Evolutionary conservation across 2,797 vertebrate genomes (phyloP).

Genomic region (Arctocebus calabarensis): DNA sequence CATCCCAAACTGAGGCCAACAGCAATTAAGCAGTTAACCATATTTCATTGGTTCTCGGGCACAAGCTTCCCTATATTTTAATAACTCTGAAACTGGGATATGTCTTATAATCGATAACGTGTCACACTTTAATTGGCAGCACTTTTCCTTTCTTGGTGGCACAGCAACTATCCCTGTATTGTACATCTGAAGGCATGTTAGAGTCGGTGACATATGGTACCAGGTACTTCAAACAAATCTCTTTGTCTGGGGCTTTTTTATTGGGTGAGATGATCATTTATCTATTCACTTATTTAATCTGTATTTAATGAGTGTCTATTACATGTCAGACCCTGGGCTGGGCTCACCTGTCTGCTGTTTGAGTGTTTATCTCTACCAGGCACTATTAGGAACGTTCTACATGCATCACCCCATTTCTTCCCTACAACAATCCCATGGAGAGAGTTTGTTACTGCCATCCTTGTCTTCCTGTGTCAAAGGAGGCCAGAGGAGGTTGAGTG

Average conservation of each 20-base stretch:
- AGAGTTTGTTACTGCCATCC: background rate
- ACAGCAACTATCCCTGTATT: background rate
- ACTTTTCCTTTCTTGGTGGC: background rate
- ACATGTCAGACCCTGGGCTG: background rate
- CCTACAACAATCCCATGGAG: accelerated
- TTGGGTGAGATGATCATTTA: background rate
- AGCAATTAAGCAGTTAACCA: background rate
- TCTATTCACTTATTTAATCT: background rate
- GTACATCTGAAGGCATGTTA: background rate
- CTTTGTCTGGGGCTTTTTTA: background rate
- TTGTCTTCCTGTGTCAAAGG: background rate
- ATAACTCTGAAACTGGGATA: background rate
- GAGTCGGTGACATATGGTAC: background rate
- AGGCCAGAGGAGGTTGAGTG: background rate
- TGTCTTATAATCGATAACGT: background rate
- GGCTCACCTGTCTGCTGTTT: no score
- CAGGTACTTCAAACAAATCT: background rate
- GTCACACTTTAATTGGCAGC: background rate
- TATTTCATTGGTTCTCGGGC: background rate
- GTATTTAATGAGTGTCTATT: background rate
- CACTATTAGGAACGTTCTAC: background rate
- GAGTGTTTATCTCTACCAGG: background rate
- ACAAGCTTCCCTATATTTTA: background rate
- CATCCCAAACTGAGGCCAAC: background rate
- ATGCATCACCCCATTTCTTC: background rate